phyloP scores from a whole-genome alignment of 2,113 vertebrate genomes.

The Chaetodon auriga region DNA sequence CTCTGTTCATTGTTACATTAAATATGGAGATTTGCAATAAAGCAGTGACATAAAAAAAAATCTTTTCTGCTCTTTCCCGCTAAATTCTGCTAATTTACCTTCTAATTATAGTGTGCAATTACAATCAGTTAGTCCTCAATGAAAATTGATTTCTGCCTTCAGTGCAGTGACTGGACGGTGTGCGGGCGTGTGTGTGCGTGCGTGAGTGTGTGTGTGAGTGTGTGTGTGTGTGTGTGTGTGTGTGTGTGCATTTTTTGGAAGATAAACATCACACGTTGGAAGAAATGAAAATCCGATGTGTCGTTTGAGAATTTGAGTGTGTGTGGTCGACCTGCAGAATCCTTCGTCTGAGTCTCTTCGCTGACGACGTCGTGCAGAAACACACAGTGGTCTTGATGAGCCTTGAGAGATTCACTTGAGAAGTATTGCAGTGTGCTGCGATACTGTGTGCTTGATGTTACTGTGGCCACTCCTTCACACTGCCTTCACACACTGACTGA shows the following conservation, averaged over 20 bases:
- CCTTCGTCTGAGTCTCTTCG: conserved; percentile 3
- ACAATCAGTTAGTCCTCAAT: conserved; percentile 72
- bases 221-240: not conserved
- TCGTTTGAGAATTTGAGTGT: not conserved
- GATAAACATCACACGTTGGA: conserved; percentile 1
- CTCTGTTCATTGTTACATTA: conserved; percentile 34
- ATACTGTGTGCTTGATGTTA: not conserved
- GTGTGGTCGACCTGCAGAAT: not conserved
- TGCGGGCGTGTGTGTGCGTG: not conserved
- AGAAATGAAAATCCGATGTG: not conserved
- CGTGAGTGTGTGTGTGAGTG: not conserved
- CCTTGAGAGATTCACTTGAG: not conserved
- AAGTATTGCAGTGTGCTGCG: not conserved
- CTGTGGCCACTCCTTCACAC: not conserved
- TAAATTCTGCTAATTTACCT: conserved; percentile 56
- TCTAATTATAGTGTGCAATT: conserved; percentile 71
- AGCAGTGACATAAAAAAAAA: conserved; percentile 23
- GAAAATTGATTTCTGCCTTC: conserved; percentile 69
- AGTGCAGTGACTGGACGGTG: conserved; percentile 20
- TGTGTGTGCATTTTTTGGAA: not conserved
- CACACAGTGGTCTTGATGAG: not conserved
- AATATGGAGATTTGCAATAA: conserved; percentile 27
- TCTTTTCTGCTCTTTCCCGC: conserved; percentile 32
- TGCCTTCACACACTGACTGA: not conserved
- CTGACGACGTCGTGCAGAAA: not conserved